Evolutionary conservation across 2,113 vertebrate species (phyloP).

Genomic region (Chamaetylas fuelleborni): DNA sequence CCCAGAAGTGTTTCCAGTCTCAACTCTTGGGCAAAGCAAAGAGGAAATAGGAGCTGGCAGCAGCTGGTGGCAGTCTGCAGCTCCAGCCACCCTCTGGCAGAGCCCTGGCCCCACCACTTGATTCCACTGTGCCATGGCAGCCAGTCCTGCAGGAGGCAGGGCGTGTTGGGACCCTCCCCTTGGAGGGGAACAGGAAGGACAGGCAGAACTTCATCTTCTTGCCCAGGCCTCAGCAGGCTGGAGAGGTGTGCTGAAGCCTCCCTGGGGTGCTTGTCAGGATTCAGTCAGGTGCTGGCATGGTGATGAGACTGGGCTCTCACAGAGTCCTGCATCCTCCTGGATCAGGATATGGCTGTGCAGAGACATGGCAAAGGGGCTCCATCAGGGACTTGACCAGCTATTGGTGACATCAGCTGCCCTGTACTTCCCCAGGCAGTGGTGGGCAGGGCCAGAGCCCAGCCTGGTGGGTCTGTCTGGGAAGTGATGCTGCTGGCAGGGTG

Average conservation of each 20-base stretch:
- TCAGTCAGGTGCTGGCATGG: background rate
- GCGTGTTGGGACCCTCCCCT: background rate
- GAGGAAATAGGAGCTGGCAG: background rate
- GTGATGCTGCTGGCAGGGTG: background rate
- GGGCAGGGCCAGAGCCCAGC: background rate
- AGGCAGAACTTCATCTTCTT: background rate
- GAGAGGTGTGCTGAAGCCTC: background rate
- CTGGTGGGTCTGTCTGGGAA: background rate
- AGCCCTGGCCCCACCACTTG: background rate
- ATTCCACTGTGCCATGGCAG: fast-evolving
- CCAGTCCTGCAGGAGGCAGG: background rate
- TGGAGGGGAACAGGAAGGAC: background rate
- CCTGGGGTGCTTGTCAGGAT: background rate
- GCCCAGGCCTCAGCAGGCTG: background rate
- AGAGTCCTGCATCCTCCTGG: background rate
- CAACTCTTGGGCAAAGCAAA: background rate
- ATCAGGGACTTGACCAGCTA: background rate
- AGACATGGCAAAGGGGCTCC: background rate
- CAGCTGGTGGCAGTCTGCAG: background rate
- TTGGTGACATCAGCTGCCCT: background rate
- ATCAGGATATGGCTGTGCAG: background rate
- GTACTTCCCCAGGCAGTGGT: background rate
- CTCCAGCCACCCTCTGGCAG: background rate
- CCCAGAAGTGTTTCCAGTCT: background rate
- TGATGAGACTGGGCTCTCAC: background rate